Evolutionary conservation across 1,140 invertebrate species (phyloP).

Genomic region (Drosophila nigromelanica): DNA sequence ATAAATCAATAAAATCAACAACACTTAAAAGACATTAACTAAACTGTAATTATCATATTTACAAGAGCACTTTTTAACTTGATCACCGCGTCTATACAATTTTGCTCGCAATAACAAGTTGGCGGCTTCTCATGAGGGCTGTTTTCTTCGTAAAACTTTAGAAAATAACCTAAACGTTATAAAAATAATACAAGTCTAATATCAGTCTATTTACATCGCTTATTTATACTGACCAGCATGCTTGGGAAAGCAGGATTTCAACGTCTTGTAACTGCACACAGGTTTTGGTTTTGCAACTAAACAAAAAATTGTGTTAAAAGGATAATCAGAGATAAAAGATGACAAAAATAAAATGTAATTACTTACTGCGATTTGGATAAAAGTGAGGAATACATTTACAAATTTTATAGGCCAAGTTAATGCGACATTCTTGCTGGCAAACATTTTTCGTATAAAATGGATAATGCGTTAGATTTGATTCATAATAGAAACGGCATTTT

Average conservation of each 20-base stretch:
- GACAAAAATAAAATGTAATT: background rate
- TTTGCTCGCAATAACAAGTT: conserved; percentile 61
- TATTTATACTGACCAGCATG: conserved; percentile 47
- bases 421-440: conserved; percentile 88
- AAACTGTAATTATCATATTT: background rate
- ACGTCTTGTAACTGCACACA: conserved; percentile 65
- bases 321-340: background rate
- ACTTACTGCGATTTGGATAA: conserved; percentile 78
- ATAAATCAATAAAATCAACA: background rate
- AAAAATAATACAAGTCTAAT: too few relatives aligned
- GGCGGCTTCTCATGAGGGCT: conserved; percentile 14
- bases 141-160: conserved; percentile 56
- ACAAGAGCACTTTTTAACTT: conserved; percentile 48
- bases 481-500: conserved; percentile 86
- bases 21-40: background rate
- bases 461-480: conserved; percentile 86
- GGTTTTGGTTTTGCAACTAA: conserved; percentile 60
- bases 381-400: conserved; percentile 88
- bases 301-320: background rate
- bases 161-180: conserved; percentile 45
- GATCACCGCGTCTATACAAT: conserved; percentile 63
- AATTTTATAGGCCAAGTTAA: conserved; percentile 85
- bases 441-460: conserved; percentile 87
- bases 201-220: background rate
- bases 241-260: conserved; percentile 62